Conservation (phyloP, 2,797 vertebrate species). For the Brachyrhaphis roseni region DNA sequence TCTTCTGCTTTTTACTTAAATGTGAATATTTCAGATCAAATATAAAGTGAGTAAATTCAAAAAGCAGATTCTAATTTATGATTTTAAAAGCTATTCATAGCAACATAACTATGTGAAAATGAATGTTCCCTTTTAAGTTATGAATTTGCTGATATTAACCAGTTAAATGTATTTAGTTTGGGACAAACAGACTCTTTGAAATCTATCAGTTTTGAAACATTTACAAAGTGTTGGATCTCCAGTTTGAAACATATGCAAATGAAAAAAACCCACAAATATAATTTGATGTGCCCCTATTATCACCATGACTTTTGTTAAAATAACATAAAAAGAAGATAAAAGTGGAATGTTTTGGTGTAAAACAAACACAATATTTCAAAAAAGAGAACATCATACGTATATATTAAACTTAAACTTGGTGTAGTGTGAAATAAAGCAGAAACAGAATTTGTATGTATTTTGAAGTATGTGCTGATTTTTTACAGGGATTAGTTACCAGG, state of each 20-base stretch:
- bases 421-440: neutral
- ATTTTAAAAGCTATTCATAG: neutral
- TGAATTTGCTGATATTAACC: neutral
- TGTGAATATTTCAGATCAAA: neutral
- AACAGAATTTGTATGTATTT: neutral
- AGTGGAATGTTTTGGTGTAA: neutral
- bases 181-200: neutral
- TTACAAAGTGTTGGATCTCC: neutral
- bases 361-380: neutral
- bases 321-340: neutral
- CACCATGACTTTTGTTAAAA: neutral
- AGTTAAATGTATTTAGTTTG: neutral
- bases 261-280: too few species aligned
- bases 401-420: neutral
- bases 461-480: constrained; percentile 24
- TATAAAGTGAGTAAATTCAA: neutral
- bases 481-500: constrained; percentile 95
- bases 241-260: neutral
- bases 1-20: neutral
- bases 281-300: neutral
- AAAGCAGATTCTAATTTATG: neutral
- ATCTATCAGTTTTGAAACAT: neutral
- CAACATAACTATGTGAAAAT: neutral
- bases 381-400: neutral
- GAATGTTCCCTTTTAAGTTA: neutral